Conservation (phyloP, 2,888 invertebrate genomes). For the Melipona bicolor region DNA sequence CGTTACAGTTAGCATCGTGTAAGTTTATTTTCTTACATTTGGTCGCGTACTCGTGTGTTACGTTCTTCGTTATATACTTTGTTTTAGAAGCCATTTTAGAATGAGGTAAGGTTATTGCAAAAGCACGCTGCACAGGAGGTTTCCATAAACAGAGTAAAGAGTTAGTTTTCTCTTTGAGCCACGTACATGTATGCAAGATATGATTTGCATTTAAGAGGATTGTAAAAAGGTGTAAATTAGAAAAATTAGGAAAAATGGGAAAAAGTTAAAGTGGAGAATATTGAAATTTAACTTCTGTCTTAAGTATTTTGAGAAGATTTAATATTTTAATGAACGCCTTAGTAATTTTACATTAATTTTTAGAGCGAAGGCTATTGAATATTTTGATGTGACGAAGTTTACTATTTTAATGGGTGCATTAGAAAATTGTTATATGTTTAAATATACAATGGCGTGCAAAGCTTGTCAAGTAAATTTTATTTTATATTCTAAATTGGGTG, state of each 20-base stretch:
- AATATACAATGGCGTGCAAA: too few relatives aligned
- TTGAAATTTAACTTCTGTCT: background rate
- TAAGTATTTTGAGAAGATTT: background rate
- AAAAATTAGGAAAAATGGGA: too few relatives aligned
- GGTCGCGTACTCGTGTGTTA: constrained; percentile 12
- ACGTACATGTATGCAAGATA: background rate
- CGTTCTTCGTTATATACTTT: constrained; percentile 25
- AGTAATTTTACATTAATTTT: background rate
- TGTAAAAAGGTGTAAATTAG: background rate
- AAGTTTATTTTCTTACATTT: constrained; percentile 50
- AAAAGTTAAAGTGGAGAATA: background rate
- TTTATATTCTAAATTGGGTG: too few relatives aligned
- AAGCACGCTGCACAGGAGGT: background rate
- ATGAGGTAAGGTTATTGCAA: constrained; percentile 35
- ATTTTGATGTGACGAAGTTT: too few relatives aligned
- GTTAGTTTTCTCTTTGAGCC: background rate
- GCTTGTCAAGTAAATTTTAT: too few relatives aligned
- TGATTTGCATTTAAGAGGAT: background rate
- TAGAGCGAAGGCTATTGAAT: too few relatives aligned
- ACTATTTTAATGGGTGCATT: too few relatives aligned
- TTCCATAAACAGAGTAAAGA: constrained; percentile 24
- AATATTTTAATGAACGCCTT: background rate
- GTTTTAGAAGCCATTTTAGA: constrained; percentile 27
- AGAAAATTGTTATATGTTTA: too few relatives aligned
- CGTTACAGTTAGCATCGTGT: constrained; percentile 22